Percentiles rank a stretch among this genome's conserved stretches.
phyloP scores from a whole-genome alignment of 2,113 vertebrate species.

The Bujurquina vittata region DNA sequence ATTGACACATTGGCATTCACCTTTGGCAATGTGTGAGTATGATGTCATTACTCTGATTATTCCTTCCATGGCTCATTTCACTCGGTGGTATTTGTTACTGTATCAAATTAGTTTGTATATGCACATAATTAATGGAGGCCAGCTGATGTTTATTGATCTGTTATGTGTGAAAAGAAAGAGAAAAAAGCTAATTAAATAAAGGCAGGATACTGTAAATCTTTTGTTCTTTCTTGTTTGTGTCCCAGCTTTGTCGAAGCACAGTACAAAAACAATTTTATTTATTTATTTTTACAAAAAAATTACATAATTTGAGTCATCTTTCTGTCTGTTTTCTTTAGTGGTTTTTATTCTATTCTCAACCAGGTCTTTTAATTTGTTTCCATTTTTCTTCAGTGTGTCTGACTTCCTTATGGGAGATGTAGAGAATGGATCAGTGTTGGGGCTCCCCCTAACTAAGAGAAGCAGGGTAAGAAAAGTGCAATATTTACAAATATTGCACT shows the following conservation, averaged over 20 bases:
- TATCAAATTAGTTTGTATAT: neutral
- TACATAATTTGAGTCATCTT: neutral
- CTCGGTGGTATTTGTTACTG: neutral
- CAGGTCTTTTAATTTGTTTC: neutral
- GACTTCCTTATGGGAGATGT: constrained; percentile 99
- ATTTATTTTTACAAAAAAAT: neutral
- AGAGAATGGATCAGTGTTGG: constrained; percentile 91
- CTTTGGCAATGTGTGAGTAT: constrained; percentile 97
- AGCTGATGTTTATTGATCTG: neutral
- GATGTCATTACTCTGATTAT: neutral
- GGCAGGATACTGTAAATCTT: neutral
- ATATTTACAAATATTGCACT: neutral
- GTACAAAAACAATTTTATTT: neutral
- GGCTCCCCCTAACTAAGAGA: constrained; percentile 89
- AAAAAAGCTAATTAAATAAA: neutral
- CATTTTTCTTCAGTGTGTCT: constrained; percentile 87
- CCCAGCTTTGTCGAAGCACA: too few species aligned
- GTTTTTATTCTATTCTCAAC: neutral
- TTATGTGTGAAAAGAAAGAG: neutral
- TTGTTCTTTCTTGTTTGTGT: neutral
- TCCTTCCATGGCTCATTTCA: neutral
- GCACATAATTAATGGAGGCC: neutral
- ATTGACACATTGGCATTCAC: constrained; percentile 97
- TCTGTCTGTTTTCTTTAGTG: neutral
- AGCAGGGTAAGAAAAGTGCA: constrained; percentile 85